A percentile compares a stretch with the other conserved stretches of the same genome.
Evolutionary conservation across 2,113 vertebrate genomes (phyloP).

Genomic region (Benitochromis conjunctus): DNA sequence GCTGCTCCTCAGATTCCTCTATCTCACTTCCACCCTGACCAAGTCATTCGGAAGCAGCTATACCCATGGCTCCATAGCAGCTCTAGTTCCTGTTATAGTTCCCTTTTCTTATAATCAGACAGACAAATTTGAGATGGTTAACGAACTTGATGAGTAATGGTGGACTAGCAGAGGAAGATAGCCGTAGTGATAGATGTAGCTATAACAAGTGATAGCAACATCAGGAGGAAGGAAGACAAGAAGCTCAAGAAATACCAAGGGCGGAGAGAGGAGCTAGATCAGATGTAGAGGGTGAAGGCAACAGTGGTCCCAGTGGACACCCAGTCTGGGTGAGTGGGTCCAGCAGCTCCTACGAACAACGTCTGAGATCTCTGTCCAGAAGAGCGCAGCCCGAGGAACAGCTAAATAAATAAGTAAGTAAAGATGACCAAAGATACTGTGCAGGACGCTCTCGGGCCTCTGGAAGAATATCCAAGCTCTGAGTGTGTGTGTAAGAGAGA

Average conservation of each 20-base stretch:
- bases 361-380: too few relatives aligned
- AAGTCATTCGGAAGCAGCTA: not conserved
- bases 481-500: not conserved
- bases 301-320: too few relatives aligned
- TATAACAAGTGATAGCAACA: not conserved
- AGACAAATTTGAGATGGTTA: not conserved
- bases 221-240: not conserved
- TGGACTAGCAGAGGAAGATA: not conserved
- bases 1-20: too few relatives aligned
- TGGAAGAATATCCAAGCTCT: not conserved
- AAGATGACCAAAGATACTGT: too few relatives aligned
- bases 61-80: not conserved
- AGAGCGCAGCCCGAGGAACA: too few relatives aligned
- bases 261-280: fast-evolving
- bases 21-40: not conserved
- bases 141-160: not conserved
- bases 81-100: not conserved
- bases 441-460: too few relatives aligned
- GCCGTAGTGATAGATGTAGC: not conserved
- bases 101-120: not conserved
- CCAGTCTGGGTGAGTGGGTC: too few relatives aligned
- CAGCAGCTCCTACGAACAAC: too few relatives aligned
- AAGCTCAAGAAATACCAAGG: not conserved
- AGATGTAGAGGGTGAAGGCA: not conserved
- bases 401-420: too few relatives aligned